Conservation (phyloP, 2,113 vertebrate species). For the Acanthisitta chloris region DNA sequence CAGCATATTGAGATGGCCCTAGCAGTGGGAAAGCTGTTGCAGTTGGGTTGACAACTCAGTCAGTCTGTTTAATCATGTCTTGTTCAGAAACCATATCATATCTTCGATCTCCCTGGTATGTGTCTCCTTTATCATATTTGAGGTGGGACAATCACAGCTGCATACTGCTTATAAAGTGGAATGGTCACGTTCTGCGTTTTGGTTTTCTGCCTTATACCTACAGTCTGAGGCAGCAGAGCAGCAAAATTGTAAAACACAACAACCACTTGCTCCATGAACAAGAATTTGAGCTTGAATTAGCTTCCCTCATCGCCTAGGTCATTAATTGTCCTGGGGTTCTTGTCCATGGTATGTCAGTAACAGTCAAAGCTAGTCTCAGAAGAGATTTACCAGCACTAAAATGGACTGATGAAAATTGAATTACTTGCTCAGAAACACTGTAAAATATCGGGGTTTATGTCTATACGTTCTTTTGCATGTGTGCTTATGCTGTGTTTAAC, state of each 20-base stretch:
- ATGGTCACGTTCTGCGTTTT: background rate
- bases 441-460: background rate
- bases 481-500: background rate
- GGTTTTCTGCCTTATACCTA: background rate
- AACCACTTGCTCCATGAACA: background rate
- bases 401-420: background rate
- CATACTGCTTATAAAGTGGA: background rate
- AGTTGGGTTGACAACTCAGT: background rate
- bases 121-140: background rate
- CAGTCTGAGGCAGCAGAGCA: background rate
- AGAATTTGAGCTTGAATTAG: background rate
- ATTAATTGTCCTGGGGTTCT: background rate
- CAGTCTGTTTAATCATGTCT: background rate
- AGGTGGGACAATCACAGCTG: background rate
- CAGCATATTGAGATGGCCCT: background rate
- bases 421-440: background rate
- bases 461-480: background rate
- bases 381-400: background rate
- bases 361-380: background rate
- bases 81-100: background rate
- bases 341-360: background rate
- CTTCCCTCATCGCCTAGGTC: background rate
- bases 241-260: background rate
- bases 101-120: background rate
- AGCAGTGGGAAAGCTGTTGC: background rate